Evolutionary conservation across 2,888 invertebrate species (phyloP), one percentile per base, ranked within the genome.

Genomic region (Fissipunctia ypsillon): DNA sequence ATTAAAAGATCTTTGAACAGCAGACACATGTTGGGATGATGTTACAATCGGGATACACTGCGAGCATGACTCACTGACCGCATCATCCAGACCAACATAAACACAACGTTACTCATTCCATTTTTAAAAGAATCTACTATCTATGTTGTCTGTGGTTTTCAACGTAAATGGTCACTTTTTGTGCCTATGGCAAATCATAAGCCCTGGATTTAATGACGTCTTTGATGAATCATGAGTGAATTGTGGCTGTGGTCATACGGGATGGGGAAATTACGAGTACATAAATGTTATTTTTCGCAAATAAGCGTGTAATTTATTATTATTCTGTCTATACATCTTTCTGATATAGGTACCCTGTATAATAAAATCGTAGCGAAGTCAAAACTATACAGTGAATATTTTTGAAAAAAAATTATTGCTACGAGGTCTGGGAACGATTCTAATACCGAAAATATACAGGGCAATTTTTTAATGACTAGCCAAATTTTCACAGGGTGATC

Each of bases 11-110:
- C 41, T 59, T 28, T 45, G 69, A 43, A 28, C 31, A 60, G 50
- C 60, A 76, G 66, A 84, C 85, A 83, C 83, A 84, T 84, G 84
- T 69, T 50, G 61, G 56, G 48, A 69, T 72, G 52, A 67, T 54
- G 56, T 76, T 78, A 77, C 41, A 63, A 73, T 67, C 73, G 73
- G 82, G 80, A 82, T 77, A 65, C 71, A 66, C 60, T 50, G 74
- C 50, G 19, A 35, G 25, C 25, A 19, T 86, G 86, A 86, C 78
- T 86, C 86, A 86, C 38, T 54, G 41, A 69, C 73, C 73, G 19
- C 76, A 69, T 69, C 70, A 73, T 80, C 66, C 80, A 69, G 82
- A 73, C 63, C 60, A 68, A 68, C 63, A 66, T 61, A 81, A 76
- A 83, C 73, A 79, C 31, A 57, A 54, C 64, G n/a, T 80, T 80